phyloP scores from a whole-genome alignment of 2,113 vertebrate species.

The Corydoras maculifer region DNA sequence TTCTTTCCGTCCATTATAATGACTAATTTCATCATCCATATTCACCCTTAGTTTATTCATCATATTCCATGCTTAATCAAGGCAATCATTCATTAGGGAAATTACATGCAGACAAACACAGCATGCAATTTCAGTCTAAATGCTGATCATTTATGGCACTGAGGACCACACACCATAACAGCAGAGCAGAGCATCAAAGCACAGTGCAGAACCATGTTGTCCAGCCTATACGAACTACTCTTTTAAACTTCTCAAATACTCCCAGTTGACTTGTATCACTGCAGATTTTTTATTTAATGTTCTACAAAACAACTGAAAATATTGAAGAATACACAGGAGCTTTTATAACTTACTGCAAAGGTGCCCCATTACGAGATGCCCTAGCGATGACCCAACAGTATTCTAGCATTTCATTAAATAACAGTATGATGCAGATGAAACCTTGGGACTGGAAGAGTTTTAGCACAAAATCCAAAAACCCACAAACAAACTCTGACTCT shows the following conservation, averaged over 20 bases:
- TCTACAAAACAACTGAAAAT: constrained; percentile 11
- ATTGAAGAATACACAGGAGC: background rate
- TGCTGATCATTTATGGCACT: constrained; percentile 36
- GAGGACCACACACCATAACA: constrained; percentile 16
- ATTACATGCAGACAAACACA: constrained; percentile 35
- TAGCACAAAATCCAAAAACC: constrained; percentile 9
- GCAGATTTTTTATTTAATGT: constrained; percentile 13
- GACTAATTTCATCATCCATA: constrained; percentile 43
- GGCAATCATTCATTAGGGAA: constrained; percentile 40
- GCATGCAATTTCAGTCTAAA: constrained; percentile 31
- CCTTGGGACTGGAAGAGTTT: constrained; percentile 11
- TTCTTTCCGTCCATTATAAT: constrained; percentile 39
- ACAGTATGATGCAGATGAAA: constrained; percentile 16
- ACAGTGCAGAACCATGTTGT: constrained; percentile 20
- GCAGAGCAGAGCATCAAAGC: constrained; percentile 14
- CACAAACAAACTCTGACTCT: constrained; percentile 2
- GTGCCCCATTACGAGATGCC: constrained; percentile 2
- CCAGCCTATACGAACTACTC: constrained; percentile 22
- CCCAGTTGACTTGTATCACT: constrained; percentile 5
- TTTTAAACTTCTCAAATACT: constrained; percentile 23
- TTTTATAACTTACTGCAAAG: background rate
- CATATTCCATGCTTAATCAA: constrained; percentile 42
- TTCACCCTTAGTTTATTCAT: constrained; percentile 46
- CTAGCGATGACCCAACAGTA: constrained; percentile 23
- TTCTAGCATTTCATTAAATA: constrained; percentile 9